These are phyloP conservation scores for Orthosia cruda DNA, from an alignment of 2,888 invertebrate species.

Conservation along the genomic window DNA sequence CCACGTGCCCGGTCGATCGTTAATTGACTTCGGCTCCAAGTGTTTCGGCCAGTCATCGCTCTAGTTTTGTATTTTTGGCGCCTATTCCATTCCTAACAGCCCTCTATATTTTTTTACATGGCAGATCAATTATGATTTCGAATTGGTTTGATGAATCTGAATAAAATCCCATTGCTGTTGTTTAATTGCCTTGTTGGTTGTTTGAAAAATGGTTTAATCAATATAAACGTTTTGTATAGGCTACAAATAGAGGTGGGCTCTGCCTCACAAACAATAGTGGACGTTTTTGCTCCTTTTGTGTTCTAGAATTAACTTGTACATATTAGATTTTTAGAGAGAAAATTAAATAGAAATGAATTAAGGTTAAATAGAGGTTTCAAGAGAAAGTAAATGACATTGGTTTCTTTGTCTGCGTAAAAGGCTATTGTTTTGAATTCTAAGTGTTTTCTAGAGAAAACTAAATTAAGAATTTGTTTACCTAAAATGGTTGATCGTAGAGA, in stretches of 20 bases:
- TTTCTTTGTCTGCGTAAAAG: slow-evolving; percentile 13
- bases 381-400: slow-evolving; percentile 36
- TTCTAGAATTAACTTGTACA: slow-evolving; percentile 62
- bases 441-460: slow-evolving; percentile 32
- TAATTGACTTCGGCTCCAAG: slow-evolving; percentile 90
- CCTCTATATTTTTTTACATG: slow-evolving; percentile 90
- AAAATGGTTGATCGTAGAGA: slow-evolving; percentile 41
- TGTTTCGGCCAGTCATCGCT: slow-evolving; percentile 90
- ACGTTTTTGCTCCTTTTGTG: slow-evolving; percentile 50
- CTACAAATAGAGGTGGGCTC: slow-evolving; percentile 71
- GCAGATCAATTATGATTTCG: slow-evolving; percentile 91
- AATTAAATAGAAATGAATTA: slow-evolving; percentile 22
- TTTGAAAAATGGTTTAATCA: slow-evolving; percentile 89
- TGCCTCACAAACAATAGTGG: slow-evolving; percentile 60
- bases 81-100: slow-evolving; percentile 89
- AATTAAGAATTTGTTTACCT: slow-evolving; percentile 50
- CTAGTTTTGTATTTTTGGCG: slow-evolving; percentile 91
- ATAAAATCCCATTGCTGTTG: slow-evolving; percentile 91
- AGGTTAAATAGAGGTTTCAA: slow-evolving; percentile 26
- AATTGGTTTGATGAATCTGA: slow-evolving; percentile 91
- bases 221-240: slow-evolving; percentile 78
- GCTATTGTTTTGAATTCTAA: slow-evolving; percentile 31
- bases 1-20: slow-evolving; percentile 85
- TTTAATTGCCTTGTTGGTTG: slow-evolving; percentile 89
- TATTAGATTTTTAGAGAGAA: slow-evolving; percentile 50